phyloP scores from a whole-genome alignment of 2,113 vertebrate genomes.

The Cyanocitta stelleri region DNA sequence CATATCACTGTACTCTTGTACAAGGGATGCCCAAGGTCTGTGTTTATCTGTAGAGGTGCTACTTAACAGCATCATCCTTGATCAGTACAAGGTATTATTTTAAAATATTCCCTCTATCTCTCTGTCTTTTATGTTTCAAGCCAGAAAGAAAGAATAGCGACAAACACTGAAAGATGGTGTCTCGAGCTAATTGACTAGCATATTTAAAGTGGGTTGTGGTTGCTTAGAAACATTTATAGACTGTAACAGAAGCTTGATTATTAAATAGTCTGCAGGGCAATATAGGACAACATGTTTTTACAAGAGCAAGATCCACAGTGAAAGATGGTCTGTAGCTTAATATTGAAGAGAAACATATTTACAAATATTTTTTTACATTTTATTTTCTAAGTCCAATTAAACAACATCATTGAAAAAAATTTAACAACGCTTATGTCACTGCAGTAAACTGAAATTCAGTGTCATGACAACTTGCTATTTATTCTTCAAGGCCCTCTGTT shows the following conservation, averaged over 20 bases:
- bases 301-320: neutral
- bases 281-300: neutral
- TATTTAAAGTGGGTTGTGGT: constrained; percentile 27
- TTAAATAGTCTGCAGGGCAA: neutral
- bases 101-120: neutral
- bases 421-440: neutral
- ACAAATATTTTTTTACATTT: neutral
- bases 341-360: constrained; percentile 8
- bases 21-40: rapidly evolving
- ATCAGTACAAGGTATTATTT: neutral
- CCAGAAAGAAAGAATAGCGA: neutral
- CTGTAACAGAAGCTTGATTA: neutral
- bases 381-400: neutral
- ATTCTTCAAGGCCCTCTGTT: neutral
- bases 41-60: neutral
- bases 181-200: constrained; percentile 18
- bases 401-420: neutral
- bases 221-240: constrained; percentile 34
- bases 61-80: neutral
- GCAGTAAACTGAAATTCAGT: neutral
- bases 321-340: constrained; percentile 1
- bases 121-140: neutral
- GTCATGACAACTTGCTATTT: neutral
- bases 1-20: neutral
- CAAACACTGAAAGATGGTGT: neutral